Conservation (phyloP, 2,888 invertebrate species). For the Seladonia tumulorum region DNA sequence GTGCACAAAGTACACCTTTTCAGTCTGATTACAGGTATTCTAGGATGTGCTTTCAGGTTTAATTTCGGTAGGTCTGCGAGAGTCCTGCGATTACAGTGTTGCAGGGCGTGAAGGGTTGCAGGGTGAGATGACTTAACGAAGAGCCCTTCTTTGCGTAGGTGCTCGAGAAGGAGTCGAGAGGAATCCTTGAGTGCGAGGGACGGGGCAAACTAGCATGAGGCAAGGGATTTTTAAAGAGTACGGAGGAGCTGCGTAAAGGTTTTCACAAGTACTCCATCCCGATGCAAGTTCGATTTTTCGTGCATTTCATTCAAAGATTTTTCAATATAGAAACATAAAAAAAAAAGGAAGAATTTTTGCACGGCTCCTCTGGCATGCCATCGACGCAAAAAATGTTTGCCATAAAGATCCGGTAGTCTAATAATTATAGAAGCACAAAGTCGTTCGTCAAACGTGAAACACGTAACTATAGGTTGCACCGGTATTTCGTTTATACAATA, state of each 20-base stretch:
- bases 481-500: neutral
- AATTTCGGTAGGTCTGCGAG: conserved; percentile 12
- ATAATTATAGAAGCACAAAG: neutral
- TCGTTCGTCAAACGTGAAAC: neutral
- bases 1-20: neutral
- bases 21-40: neutral
- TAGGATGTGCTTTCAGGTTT: neutral
- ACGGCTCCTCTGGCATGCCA: too few relatives aligned
- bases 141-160: conserved; percentile 49
- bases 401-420: too few relatives aligned
- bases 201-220: conserved; percentile 35
- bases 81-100: conserved; percentile 24
- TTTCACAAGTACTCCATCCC: neutral
- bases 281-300: neutral
- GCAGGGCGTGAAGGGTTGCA: conserved; percentile 30
- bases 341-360: too few relatives aligned
- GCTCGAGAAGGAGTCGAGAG: conserved; percentile 47
- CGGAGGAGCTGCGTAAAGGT: conserved; percentile 20
- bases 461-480: neutral
- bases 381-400: too few relatives aligned
- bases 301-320: too few relatives aligned
- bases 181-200: conserved; percentile 17
- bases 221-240: conserved; percentile 25
- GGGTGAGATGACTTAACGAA: conserved; percentile 49
- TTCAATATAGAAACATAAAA: too few relatives aligned